A percentile compares a stretch with the other conserved stretches of the same genome.
Conservation (phyloP, 2,888 invertebrate species). For the Cantharis lateralis region DNA sequence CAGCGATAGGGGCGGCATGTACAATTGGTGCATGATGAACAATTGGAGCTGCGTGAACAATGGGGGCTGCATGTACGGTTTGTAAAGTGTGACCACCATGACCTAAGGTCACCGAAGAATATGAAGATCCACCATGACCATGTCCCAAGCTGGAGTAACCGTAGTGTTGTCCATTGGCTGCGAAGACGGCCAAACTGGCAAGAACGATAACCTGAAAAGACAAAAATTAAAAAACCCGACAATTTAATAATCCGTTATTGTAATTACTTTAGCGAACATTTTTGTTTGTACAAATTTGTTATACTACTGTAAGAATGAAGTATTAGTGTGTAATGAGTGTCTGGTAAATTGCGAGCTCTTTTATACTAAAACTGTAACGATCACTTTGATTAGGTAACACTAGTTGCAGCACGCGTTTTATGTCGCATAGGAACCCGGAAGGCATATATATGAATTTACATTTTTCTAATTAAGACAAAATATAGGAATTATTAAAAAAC, state of each 20-base stretch:
- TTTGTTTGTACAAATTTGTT: background rate
- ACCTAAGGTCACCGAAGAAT: conserved; percentile 6
- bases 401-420: background rate
- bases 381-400: conserved; percentile 17
- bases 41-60: conserved; percentile 4
- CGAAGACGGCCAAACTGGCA: background rate
- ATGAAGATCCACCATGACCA: conserved; percentile 10
- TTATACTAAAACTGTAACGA: conserved; percentile 13
- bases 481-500: background rate
- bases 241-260: background rate
- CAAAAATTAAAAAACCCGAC: background rate
- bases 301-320: background rate
- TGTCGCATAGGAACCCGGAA: conserved; percentile 3
- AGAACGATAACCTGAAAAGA: conserved; percentile 10
- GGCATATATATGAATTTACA: background rate
- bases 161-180: conserved; percentile 2
- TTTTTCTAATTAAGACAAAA: background rate
- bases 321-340: conserved; percentile 12
- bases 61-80: conserved; percentile 25
- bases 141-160: background rate
- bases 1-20: background rate
- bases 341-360: conserved; percentile 12
- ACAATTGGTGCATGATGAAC: background rate
- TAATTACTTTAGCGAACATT: background rate
- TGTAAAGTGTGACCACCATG: conserved; percentile 1